A percentile compares a stretch with the other conserved stretches of the same genome.
Conservation (phyloP, 2,797 vertebrate genomes). For the Hydrophis major region DNA sequence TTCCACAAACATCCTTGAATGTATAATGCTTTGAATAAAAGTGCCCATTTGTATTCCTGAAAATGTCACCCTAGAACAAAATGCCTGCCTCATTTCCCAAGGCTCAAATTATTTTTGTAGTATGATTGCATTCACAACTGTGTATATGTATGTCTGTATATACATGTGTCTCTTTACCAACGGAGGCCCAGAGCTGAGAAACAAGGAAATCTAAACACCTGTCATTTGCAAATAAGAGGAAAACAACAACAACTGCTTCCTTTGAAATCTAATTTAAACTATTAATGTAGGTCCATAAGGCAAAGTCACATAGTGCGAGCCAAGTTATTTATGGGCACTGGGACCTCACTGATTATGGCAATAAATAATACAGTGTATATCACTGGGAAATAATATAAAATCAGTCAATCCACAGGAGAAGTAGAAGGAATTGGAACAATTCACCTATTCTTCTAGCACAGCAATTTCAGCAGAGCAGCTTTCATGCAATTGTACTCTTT, state of each 20-base stretch:
- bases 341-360: slow-evolving; percentile 50
- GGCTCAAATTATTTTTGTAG: background rate
- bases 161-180: background rate
- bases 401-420: slow-evolving; percentile 42
- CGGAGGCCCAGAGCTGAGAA: slow-evolving; percentile 20
- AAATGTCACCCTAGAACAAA: background rate
- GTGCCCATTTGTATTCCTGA: slow-evolving; percentile 8
- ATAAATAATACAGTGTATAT: slow-evolving; percentile 49
- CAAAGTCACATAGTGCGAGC: slow-evolving; percentile 28
- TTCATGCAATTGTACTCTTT: slow-evolving; percentile 51
- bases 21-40: background rate
- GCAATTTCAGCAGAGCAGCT: slow-evolving; percentile 50
- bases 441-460: slow-evolving; percentile 29
- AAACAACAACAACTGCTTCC: background rate
- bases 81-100: background rate
- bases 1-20: slow-evolving; percentile 4
- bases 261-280: slow-evolving; percentile 55
- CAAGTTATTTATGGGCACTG: slow-evolving; percentile 54
- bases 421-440: slow-evolving; percentile 43
- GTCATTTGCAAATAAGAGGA: slow-evolving; percentile 15
- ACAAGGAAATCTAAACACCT: slow-evolving; percentile 48
- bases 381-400: slow-evolving; percentile 48
- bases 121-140: background rate
- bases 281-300: slow-evolving; percentile 51
- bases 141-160: background rate